phyloP scores from a whole-genome alignment of 2,888 invertebrate species.

The Galeruca laticollis region DNA sequence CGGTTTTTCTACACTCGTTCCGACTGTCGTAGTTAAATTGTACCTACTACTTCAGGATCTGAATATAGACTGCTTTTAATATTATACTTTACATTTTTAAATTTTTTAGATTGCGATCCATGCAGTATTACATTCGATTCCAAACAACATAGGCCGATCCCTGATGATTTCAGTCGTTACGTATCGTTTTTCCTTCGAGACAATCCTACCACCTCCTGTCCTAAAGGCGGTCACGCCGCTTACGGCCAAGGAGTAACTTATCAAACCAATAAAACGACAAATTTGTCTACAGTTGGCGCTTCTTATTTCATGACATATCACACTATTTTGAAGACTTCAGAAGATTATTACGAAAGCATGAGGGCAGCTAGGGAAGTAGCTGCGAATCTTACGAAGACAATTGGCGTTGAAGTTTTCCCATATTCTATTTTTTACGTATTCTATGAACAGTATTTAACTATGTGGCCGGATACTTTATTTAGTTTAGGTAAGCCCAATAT shows the following conservation, averaged over 20 bases:
- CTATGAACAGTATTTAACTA: conserved; percentile 98
- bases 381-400: conserved; percentile 76
- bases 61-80: too few species aligned
- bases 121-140: conserved; percentile 65
- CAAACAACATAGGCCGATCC: conserved; percentile 72
- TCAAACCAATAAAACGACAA: conserved; percentile 60
- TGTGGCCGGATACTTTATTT: conserved; percentile 91
- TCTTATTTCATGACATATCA: conserved; percentile 97
- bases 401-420: conserved; percentile 83
- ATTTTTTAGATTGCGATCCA: conserved; percentile 19
- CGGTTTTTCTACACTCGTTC: too few species aligned
- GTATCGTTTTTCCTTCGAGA: conserved; percentile 86
- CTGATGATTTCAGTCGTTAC: conserved; percentile 77
- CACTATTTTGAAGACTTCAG: conserved; percentile 88
- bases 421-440: conserved; percentile 98
- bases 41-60: too few species aligned
- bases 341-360: conserved; percentile 91
- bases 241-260: conserved; percentile 82
- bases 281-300: conserved; percentile 73
- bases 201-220: conserved; percentile 80
- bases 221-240: conserved; percentile 88
- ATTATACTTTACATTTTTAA: background rate
- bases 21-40: too few species aligned
- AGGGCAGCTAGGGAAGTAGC: conserved; percentile 81
- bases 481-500: conserved; percentile 82